Evolutionary conservation across 2,113 vertebrate species (phyloP), one percentile per base, ranked within the genome.

Genomic region (Entelurus aequoreus): DNA sequence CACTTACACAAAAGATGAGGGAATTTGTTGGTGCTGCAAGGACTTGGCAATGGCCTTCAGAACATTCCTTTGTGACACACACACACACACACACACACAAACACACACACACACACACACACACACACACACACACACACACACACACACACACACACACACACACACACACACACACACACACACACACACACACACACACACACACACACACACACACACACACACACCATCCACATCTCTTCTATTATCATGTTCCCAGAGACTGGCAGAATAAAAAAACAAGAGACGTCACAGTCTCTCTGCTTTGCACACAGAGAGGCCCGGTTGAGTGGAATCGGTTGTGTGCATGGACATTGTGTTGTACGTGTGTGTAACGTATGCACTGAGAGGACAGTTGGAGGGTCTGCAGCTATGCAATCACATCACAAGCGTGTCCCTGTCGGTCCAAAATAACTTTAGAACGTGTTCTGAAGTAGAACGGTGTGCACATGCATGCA

Each of bases 181-280:
- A 70, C 57, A 15, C 53, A 15, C 53, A 38, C 51, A 35, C 37
- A n/a, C n/a, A n/a, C n/a, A n/a, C n/a, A n/a, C n/a, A n/a, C n/a
- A n/a, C n/a, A n/a, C n/a, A 66, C 50, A 10, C 35, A 19, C 50
- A 56, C 60, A 13, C 51, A 2, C 21, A 10, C 62, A 9, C 63
- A 49, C 60, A 48, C 57, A 62, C 52, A 36, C 21, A 70, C 57
- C 64, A 54, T 56, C 63, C 53, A 28, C 65, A 56, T 76, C 55
- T 68, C 68, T 71, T 69, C 78, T 63, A 72, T 77, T 54, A 74
- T 68, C 52, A 62, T 46, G 13, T 68, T 81, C 58, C 68, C 67
- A 69, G 64, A 72, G 48, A 71, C 56, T 59, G 60, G 35, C 59
- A 58, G 58, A 70, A 62, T 66, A 61, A 37, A 61, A 37, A 28